Evolutionary conservation across 2,113 vertebrate genomes (phyloP).

Genomic region (Seriola quinqueradiata): DNA sequence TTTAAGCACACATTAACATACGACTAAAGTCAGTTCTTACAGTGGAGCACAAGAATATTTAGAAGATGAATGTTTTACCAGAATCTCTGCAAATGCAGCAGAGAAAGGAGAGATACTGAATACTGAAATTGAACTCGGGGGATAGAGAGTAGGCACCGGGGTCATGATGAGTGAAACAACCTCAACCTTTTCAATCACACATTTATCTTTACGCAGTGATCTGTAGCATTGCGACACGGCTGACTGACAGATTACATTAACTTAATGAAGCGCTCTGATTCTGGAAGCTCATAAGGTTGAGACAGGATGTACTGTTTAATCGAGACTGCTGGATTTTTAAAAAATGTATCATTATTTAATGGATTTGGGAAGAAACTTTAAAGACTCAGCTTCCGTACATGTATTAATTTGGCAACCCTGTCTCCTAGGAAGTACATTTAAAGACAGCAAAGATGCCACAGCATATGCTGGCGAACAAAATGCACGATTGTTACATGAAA

Average conservation of each 20-base stretch:
- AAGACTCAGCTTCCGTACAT: too few species aligned
- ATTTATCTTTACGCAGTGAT: conserved; percentile 30
- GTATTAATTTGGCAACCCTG: too few species aligned
- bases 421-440: too few species aligned
- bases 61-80: neutral
- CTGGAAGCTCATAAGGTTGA: conserved; percentile 7
- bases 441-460: too few species aligned
- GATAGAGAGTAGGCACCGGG: neutral
- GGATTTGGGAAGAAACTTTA: too few species aligned
- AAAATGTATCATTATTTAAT: too few species aligned
- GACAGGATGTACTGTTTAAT: neutral
- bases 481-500: too few species aligned
- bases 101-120: neutral
- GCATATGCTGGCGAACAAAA: too few species aligned
- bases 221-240: conserved; percentile 2
- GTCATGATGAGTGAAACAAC: neutral
- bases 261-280: conserved; percentile 15
- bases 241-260: neutral
- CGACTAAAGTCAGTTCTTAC: neutral
- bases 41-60: neutral
- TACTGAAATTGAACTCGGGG: neutral
- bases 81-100: neutral
- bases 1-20: neutral
- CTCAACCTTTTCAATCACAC: neutral
- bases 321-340: neutral